Base-by-base conservation (phyloP, 2,888 invertebrate species). In the Scelioninae gen. 1 region DNA sequence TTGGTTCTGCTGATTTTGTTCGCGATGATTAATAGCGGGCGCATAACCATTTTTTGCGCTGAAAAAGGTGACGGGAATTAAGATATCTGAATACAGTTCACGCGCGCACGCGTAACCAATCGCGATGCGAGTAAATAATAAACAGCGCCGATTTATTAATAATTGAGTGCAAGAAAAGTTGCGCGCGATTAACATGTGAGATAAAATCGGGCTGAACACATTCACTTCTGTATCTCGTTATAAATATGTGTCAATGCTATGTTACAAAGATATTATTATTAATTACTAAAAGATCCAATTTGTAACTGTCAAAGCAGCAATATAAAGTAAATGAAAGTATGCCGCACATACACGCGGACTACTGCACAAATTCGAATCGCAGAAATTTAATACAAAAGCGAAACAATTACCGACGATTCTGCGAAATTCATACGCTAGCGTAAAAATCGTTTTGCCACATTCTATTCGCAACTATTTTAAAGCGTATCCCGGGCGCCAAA, bases 201-300 rank as follows among this genome's bases (percentile, higher is more conserved):
- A 74, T 80, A 69, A 63, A 62, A 63, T 55, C 8, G 8, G 16
- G 5, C n/a, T 51, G 63, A n/a, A 16, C 60, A 56, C 72, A n/a
- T 80, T 75, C 69, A 80, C 80, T 75, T 69, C 45, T 49, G 16
- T 38, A 40, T 51, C 75, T 60, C 66, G 72, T 53, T 45, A 38
- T 23, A 56, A 80, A 55, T 74, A n/a, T 74, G 80, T 80, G 80
- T 74, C 80, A 80, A 74, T 74, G 80, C 80, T 72, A 31, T n/a
- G 31, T 56, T 32, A 66, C 58, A 72, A 40, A 40, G 65, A 66
- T 51, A 55, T 74, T 68, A 68, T 68, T 68, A 68, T 68, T 68
- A 65, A 63, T 74, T 40, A 55, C 58, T 34, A 49, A 72, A 74
- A 74, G 60, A 60, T 69, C n/a, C 45, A 55, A 72, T 79, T 66